Conservation (phyloP, 1,140 invertebrate genomes). For the Stratiolaelaps scimitus region DNA sequence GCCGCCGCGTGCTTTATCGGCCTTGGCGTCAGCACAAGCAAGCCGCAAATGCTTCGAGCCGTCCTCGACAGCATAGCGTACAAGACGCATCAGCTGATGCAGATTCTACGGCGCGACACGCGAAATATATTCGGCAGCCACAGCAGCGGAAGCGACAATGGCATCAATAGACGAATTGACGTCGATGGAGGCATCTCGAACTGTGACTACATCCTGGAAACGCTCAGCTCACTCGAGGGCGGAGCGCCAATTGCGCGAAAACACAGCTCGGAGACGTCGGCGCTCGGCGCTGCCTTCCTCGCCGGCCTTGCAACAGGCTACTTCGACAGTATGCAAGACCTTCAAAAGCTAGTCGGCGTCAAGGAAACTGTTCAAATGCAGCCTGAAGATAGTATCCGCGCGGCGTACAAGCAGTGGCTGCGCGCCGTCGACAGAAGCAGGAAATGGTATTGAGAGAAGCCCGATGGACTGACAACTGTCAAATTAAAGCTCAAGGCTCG, state of each 20-base stretch:
- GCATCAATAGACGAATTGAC: not conserved
- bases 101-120: not conserved
- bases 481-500: no score
- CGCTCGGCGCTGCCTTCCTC: not conserved
- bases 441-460: not conserved
- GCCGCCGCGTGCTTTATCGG: not conserved
- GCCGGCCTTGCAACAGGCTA: not conserved
- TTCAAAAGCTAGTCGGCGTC: not conserved
- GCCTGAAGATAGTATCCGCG: not conserved
- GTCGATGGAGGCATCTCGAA: constrained; percentile 1
- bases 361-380: not conserved
- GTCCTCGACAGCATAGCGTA: not conserved
- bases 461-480: no score
- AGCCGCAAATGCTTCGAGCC: not conserved
- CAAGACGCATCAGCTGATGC: constrained; percentile 1
- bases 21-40: not conserved
- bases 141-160: no score
- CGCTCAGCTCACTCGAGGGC: not conserved
- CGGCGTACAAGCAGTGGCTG: not conserved
- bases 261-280: not conserved
- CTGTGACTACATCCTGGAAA: not conserved
- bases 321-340: not conserved
- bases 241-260: not conserved
- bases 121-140: no score
- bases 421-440: not conserved